These are phyloP conservation scores for Lepidonotus clava DNA, from an alignment of 2,888 invertebrate genomes.

Conservation along the genomic window DNA sequence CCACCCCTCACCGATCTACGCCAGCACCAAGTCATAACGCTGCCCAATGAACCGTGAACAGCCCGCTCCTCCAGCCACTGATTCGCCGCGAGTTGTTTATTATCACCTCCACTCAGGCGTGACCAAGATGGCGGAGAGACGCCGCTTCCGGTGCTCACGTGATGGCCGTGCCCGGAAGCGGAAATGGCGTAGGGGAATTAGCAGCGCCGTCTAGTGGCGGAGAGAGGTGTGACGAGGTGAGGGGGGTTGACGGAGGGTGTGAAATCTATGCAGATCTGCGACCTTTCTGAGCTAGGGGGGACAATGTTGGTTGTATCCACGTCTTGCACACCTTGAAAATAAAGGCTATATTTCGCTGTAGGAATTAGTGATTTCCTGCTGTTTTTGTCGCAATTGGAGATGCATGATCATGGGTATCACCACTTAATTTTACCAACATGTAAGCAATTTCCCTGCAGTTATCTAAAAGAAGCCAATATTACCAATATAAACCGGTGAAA, in stretches of 20 bases:
- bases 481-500: too few relatives aligned
- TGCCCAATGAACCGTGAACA: not conserved
- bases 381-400: too few relatives aligned
- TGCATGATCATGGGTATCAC: too few relatives aligned
- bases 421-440: too few relatives aligned
- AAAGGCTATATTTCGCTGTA: too few relatives aligned
- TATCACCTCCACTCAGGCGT: slow-evolving; percentile 2
- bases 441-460: too few relatives aligned
- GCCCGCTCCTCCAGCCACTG: not conserved
- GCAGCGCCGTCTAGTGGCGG: not conserved
- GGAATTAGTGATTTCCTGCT: too few relatives aligned
- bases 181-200: slow-evolving; percentile 40
- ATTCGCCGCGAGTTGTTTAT: slow-evolving; percentile 33
- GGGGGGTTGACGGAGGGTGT: not conserved
- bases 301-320: too few relatives aligned
- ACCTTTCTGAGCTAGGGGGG: too few relatives aligned
- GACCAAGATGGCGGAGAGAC: not conserved
- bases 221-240: not conserved
- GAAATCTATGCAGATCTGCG: slow-evolving; percentile 23
- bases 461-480: too few relatives aligned
- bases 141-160: slow-evolving; percentile 26
- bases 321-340: too few relatives aligned
- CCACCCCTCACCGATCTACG: not conserved
- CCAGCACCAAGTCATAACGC: slow-evolving; percentile 16
- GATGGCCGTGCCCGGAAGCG: slow-evolving; percentile 28